Conservation (phyloP, 2,113 vertebrate species). For the Otolemur garnettii region DNA sequence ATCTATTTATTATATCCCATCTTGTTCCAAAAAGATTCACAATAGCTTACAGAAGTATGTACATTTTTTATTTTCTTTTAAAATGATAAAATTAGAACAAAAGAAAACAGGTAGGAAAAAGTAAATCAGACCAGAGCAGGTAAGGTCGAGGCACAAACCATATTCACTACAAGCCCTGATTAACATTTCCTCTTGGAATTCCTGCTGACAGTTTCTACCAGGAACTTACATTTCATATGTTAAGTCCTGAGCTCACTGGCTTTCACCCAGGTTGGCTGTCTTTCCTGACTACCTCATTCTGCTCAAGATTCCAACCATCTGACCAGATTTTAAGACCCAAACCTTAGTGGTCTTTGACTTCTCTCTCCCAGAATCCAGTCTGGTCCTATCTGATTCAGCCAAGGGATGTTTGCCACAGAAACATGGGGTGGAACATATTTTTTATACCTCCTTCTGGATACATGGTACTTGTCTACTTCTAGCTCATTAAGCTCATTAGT, state of each 20-base stretch:
- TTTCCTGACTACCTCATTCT: not conserved
- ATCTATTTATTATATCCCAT: not conserved
- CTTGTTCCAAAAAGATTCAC: conserved; percentile 4
- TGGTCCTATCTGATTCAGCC: not conserved
- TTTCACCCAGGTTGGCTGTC: not conserved
- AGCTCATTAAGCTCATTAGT: not conserved
- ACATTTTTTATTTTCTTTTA: not conserved
- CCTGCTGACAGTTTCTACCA: not conserved
- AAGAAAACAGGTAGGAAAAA: conserved; percentile 45
- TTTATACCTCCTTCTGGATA: not conserved
- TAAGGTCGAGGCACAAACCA: conserved; percentile 31
- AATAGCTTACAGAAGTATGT: not conserved
- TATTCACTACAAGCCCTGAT: not conserved
- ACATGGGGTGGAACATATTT: not conserved
- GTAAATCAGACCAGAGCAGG: not conserved
- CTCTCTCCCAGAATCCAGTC: not conserved
- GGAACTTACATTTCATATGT: not conserved
- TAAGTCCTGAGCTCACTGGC: not conserved
- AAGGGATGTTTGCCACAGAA: not conserved
- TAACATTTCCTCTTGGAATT: conserved; percentile 40
- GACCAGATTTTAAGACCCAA: not conserved
- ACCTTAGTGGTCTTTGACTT: not conserved
- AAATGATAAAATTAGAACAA: not conserved
- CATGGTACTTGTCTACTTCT: not conserved
- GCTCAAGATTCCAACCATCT: not conserved